Base-by-base conservation (phyloP, 2,113 vertebrate species). In the Junco hyemalis region DNA sequence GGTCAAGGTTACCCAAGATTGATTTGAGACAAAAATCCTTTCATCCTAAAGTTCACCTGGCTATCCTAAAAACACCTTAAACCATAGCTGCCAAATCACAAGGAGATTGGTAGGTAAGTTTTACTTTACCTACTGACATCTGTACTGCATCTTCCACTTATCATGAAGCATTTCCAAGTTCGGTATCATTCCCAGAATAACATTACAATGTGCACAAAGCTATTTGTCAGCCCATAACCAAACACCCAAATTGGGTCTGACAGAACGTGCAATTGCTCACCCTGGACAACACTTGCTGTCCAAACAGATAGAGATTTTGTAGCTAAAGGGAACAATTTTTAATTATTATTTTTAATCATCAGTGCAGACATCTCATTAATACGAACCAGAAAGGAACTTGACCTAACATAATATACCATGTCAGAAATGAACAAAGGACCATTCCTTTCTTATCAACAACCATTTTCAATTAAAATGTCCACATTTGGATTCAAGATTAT, bases 321-420 rank as follows among this genome's bases (percentile, higher is more conserved):
- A 90, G 70, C 73, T 92, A 86, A 78, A 79, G 57, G 64, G 44
- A 65, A 9, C 15, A 42, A 48, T 61, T 57, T 56, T 82, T 51
- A 84, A 92, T 92, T 79, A 68, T 33, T 94, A 42, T 79, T 74
- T 92, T 88, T 73, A 88, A 96, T 96, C 78, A 88, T 51, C 80
- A 40, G 17, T 47, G 31, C 17, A 79, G 83, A 79, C 74, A 78
- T 57, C 65, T 89, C 56, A 89, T 95, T 95, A 95, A 73, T 21
- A 71, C 5, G 1, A 94, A 16, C 53, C 72, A 94, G 91, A 95
- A 90, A 92, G 68, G 60, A 70, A 81, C 57, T 54, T 93, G 84
- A 92, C 92, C 81, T 79, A 78, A 95, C 93, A 94, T 56, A 84
- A 88, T 51, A 54, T 1, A 73, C 3, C 14, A 19, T 84, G 91